Evolutionary conservation across 2,888 invertebrate species (phyloP), one percentile per base, ranked within the genome.

Genomic region (Sepioteuthis lessoniana): DNA sequence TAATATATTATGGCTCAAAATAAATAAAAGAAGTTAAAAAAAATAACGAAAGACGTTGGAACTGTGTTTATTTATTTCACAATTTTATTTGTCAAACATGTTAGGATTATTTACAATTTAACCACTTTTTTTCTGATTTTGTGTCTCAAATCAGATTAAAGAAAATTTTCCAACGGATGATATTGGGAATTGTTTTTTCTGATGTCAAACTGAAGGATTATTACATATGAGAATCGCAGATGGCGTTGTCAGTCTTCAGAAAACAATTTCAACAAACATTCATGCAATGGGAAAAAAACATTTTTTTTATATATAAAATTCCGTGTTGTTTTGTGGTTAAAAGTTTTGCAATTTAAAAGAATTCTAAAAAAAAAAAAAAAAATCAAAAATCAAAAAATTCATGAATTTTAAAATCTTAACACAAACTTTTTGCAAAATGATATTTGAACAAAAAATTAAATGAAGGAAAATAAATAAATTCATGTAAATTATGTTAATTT

Each of bases 401-500:
- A n/a, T 35, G 19, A 76, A 76, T 76, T 76, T 76, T n/a, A 35
- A n/a, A 35, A n/a, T 76, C n/a, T 76, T 76, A n/a, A 76, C 76
- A 76, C 76, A 60, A 19, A 60, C 25, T 76, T 76, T 76, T 76
- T 76, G 76, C 35, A 16, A 35, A 76, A 76, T n/a, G 76, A 76
- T 76, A 35, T 76, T 76, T 8, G n/a, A 76, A 76, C 19, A 76
- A 76, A 55, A 21, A 21, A 25, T 55, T 55, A 25, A 35, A 76
- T 76, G 76, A 76, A 76, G 76, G 31, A 76, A 76, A n/a, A 76
- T 76, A 76, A 76, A 76, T 76, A 76, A 76, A 76, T 25, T 76
- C 76, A n/a, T 76, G 76, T 35, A 76, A 76, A 35, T 91, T 94
- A 93, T 93, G 93, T 94, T 50, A 28, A 47, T 46, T 60, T 90